Evolutionary conservation across 2,113 vertebrate genomes (phyloP).

Genomic region (Plestiodon gilberti): DNA sequence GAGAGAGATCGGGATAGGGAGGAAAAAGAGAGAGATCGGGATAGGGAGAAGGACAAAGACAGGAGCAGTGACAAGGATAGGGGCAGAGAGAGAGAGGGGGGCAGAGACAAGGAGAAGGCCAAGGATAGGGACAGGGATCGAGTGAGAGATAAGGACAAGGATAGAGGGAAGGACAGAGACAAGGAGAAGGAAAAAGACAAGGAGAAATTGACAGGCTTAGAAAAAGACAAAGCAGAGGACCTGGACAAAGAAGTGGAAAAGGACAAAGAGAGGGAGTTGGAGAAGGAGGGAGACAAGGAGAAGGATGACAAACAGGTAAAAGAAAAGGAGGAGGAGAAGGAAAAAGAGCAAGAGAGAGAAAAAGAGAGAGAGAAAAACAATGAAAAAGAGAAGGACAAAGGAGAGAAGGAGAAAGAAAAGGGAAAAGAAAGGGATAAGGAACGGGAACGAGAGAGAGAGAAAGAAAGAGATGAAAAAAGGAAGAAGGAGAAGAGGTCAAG

Average conservation of each 20-base stretch:
- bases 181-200: constrained; percentile 66
- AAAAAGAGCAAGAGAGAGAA: constrained; percentile 1
- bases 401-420: constrained; percentile 56
- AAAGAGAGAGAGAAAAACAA: constrained; percentile 52
- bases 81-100: constrained; percentile 74
- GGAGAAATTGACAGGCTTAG: constrained; percentile 61
- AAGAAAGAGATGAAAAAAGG: constrained; percentile 68
- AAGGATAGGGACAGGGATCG: constrained; percentile 70
- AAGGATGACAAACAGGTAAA: constrained; percentile 55
- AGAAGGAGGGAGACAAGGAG: constrained; percentile 41
- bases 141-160: constrained; percentile 68
- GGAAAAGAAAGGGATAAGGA: constrained; percentile 56
- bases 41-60: constrained; percentile 73
- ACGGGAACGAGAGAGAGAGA: constrained; percentile 59
- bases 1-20: constrained; percentile 73
- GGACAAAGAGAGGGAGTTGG: constrained; percentile 55
- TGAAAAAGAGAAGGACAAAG: constrained; percentile 63
- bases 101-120: constrained; percentile 74
- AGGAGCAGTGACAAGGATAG: constrained; percentile 73
- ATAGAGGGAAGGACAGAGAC: constrained; percentile 74
- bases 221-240: constrained; percentile 68
- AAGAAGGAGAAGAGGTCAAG: constrained; percentile 80
- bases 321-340: constrained; percentile 53
- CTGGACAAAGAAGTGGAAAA: constrained; percentile 65
- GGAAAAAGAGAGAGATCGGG: constrained; percentile 76